Conservation (phyloP, 1,140 invertebrate genomes). For the Aleiodes sp. region DNA sequence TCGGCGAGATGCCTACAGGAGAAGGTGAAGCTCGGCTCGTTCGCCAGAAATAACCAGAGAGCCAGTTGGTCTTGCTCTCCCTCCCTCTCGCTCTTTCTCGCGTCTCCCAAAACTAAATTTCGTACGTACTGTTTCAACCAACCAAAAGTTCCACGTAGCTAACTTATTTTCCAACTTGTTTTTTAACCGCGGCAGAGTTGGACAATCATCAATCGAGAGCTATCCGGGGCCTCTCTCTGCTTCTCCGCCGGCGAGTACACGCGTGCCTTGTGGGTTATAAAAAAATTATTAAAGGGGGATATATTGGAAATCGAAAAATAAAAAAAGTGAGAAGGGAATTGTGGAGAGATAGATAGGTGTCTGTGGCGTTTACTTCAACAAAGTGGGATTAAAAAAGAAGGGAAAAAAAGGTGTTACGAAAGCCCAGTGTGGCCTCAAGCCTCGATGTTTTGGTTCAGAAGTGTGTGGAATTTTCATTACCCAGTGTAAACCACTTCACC, state of each 20-base stretch:
- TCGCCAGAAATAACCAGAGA: neutral
- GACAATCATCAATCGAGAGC: neutral
- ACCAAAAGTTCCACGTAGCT: conserved; percentile 1
- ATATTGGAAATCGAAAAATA: conserved; percentile 11
- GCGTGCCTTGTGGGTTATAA: neutral
- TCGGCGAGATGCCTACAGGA: neutral
- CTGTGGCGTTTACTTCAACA: neutral
- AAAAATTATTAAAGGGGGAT: neutral
- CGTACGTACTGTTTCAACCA: neutral
- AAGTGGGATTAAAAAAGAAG: conserved; percentile 5
- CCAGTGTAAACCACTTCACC: neutral
- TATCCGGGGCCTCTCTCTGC: neutral
- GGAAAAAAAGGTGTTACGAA: conserved; percentile 8
- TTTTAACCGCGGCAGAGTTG: neutral
- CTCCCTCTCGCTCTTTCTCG: neutral
- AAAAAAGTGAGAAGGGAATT: neutral
- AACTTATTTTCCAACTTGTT: neutral
- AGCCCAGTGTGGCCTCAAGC: neutral
- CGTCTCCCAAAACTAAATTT: neutral
- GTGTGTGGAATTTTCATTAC: neutral
- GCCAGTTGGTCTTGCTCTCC: conserved; percentile 5
- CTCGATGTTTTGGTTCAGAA: neutral
- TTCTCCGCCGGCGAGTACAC: neutral
- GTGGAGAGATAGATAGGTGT: neutral
- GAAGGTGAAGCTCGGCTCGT: neutral